A percentile compares a stretch with the other conserved stretches of the same genome.
These are phyloP conservation scores for Lepidurus couesii DNA, from an alignment of 1,140 invertebrate genomes.

Conservation along the genomic window DNA sequence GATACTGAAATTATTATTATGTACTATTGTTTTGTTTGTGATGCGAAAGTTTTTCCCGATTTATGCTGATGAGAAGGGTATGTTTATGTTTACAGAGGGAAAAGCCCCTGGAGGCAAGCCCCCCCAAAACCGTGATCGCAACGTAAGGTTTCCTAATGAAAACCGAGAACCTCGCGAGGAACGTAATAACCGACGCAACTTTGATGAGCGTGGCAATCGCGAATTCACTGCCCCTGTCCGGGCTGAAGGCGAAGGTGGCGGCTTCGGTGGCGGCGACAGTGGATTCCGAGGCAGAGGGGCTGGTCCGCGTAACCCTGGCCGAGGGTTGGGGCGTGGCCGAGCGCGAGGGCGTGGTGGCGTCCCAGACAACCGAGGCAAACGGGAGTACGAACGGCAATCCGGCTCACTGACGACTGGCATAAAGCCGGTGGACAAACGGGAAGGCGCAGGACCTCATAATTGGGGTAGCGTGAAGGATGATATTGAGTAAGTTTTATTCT, in stretches of 20 bases:
- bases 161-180: slow-evolving; percentile 54
- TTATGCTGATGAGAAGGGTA: not conserved
- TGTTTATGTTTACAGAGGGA: slow-evolving; percentile 31
- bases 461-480: slow-evolving; percentile 92
- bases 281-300: slow-evolving; percentile 40
- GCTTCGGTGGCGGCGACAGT: slow-evolving; percentile 35
- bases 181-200: slow-evolving; percentile 64
- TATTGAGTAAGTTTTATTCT: slow-evolving; percentile 52
- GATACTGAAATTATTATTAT: slow-evolving; percentile 26
- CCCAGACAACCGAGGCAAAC: slow-evolving; percentile 67
- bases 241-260: slow-evolving; percentile 39
- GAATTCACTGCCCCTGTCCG: slow-evolving; percentile 37
- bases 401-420: slow-evolving; percentile 91
- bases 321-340: slow-evolving; percentile 45
- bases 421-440: slow-evolving; percentile 87
- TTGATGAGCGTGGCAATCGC: slow-evolving; percentile 54
- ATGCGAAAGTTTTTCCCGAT: not conserved
- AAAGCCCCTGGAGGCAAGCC: slow-evolving; percentile 41
- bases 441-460: slow-evolving; percentile 88
- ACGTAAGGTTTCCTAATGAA: slow-evolving; percentile 52
- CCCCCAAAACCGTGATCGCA: slow-evolving; percentile 42
- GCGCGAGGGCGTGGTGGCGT: slow-evolving; percentile 47
- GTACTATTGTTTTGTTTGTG: not conserved
- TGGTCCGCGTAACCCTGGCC: slow-evolving; percentile 40
- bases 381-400: slow-evolving; percentile 90